These are phyloP conservation scores for Resseliella maxima DNA, from an alignment of 2,888 invertebrate genomes.

Conservation along the genomic window DNA sequence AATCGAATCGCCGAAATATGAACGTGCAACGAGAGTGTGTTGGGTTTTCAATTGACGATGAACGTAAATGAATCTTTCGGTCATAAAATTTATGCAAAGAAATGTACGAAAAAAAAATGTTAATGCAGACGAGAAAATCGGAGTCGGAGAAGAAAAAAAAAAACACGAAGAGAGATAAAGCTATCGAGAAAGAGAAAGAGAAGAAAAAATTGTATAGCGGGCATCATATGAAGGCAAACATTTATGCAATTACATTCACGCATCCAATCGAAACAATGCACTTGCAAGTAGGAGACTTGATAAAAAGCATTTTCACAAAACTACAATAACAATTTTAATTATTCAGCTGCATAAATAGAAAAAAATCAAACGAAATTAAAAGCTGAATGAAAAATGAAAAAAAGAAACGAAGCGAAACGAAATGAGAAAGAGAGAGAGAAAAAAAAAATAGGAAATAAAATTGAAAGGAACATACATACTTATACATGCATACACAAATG, in stretches of 20 bases:
- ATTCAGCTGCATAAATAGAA: slow-evolving; percentile 53
- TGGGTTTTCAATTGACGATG: not conserved
- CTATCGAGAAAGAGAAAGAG: not conserved
- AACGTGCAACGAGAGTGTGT: not conserved
- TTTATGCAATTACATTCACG: slow-evolving; percentile 53
- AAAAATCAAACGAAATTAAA: slow-evolving; percentile 52
- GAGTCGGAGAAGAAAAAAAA: not conserved
- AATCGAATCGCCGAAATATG: not conserved
- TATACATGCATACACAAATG: not conserved
- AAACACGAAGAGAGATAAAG: not conserved
- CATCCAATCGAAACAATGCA: slow-evolving; percentile 53
- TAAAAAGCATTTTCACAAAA: slow-evolving; percentile 53
- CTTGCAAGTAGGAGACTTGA: slow-evolving; percentile 48
- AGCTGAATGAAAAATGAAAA: slow-evolving; percentile 51
- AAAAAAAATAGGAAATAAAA: slow-evolving; percentile 44
- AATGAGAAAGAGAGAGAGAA: not conserved
- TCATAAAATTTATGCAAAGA: slow-evolving; percentile 53
- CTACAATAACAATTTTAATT: slow-evolving; percentile 53
- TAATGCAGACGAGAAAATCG: too few species aligned
- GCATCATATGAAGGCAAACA: slow-evolving; percentile 46
- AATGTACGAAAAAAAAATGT: slow-evolving; percentile 28
- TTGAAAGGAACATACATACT: slow-evolving; percentile 31
- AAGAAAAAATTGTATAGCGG: not conserved
- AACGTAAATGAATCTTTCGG: slow-evolving; percentile 29
- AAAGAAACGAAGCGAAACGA: slow-evolving; percentile 49